Conservation (phyloP, 53 echinoderm and acorn worm species). For the Stichopus horrens region DNA sequence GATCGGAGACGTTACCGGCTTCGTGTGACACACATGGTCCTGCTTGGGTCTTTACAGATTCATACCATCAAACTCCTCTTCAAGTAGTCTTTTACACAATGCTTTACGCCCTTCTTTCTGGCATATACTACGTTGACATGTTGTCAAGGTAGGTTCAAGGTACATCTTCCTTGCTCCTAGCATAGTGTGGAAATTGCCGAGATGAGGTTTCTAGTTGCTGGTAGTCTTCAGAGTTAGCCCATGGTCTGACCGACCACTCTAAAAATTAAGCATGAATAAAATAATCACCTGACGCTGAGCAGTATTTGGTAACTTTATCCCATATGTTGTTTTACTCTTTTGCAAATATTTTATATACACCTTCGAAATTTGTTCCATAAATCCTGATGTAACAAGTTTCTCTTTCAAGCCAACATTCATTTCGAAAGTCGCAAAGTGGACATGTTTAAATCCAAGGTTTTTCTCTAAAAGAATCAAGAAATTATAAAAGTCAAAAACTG, state of each 20-base stretch:
- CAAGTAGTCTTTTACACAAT: slow-evolving; percentile 39
- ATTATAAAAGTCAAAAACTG: no score
- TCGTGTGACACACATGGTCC: slow-evolving; percentile 55
- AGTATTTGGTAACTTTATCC: background rate
- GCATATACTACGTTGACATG: slow-evolving; percentile 44
- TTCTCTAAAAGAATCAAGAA: no score
- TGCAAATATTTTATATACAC: background rate
- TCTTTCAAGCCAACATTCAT: background rate
- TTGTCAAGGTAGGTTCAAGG: slow-evolving; percentile 31
- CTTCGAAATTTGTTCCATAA: no score
- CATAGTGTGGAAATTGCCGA: background rate
- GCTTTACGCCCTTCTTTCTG: slow-evolving; percentile 30
- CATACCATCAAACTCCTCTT: slow-evolving; percentile 17
- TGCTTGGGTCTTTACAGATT: slow-evolving; percentile 52
- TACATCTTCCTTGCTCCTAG: slow-evolving; percentile 27
- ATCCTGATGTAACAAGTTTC: no score
- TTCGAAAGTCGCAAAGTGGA: no score
- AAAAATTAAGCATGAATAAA: no score
- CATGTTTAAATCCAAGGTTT: no score
- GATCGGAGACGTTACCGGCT: slow-evolving; percentile 40
- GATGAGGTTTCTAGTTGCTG: background rate
- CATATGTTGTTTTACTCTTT: slow-evolving; percentile 32
- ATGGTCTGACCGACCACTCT: slow-evolving; percentile 46
- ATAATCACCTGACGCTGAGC: background rate
- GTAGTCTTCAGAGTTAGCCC: background rate